phyloP scores from a whole-genome alignment of 2,113 vertebrate genomes.

The Eulemur rufifrons region DNA sequence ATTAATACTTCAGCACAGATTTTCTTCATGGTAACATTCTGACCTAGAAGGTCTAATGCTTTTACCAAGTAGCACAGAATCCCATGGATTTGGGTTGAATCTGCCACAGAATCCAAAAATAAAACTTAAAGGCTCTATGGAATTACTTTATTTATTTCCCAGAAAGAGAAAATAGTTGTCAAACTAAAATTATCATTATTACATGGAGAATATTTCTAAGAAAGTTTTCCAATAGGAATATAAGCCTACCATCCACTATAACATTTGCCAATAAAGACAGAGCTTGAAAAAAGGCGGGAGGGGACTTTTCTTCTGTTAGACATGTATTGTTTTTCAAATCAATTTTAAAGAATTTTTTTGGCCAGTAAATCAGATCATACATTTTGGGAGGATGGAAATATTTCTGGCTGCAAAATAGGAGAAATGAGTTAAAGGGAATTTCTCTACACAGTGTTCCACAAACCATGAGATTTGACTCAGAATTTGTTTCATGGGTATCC shows the following conservation, averaged over 20 bases:
- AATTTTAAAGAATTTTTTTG: conserved; percentile 46
- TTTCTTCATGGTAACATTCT: not conserved
- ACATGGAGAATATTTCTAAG: conserved; percentile 19
- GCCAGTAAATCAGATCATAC: conserved; percentile 23
- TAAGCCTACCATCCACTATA: not conserved
- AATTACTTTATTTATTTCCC: not conserved
- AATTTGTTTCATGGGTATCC: not conserved
- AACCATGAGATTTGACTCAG: not conserved
- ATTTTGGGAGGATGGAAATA: conserved; percentile 56
- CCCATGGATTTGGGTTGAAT: not conserved
- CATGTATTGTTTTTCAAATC: conserved; percentile 35
- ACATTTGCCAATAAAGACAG: not conserved
- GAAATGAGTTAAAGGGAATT: conserved; percentile 16
- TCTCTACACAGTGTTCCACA: not conserved
- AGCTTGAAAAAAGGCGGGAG: not conserved
- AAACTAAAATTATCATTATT: not conserved
- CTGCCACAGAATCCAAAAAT: conserved; percentile 36
- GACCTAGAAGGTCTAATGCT: not conserved
- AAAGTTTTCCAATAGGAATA: conserved; percentile 10
- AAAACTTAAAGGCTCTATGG: not conserved
- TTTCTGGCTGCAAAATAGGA: conserved; percentile 52
- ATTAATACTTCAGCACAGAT: not conserved
- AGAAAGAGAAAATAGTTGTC: conserved; percentile 35
- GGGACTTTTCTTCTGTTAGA: not conserved
- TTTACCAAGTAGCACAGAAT: conserved; percentile 22